Evolutionary conservation across 2,888 invertebrate species (phyloP).

Genomic region (Lasiommata megera): DNA sequence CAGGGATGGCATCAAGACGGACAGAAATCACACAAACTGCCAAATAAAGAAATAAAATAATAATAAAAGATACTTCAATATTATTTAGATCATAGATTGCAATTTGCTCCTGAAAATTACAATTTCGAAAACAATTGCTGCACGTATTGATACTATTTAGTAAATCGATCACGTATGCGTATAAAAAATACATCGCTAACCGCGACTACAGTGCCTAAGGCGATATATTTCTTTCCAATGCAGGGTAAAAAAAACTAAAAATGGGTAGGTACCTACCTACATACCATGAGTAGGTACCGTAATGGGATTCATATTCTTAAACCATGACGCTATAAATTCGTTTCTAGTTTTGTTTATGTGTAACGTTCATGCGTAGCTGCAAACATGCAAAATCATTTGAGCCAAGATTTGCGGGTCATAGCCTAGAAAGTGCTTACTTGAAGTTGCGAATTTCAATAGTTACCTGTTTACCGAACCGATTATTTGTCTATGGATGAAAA

Average conservation of each 20-base stretch:
- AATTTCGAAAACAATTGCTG: not conserved
- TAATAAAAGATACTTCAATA: too few species aligned
- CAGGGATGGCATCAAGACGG: too few species aligned
- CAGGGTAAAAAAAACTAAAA: not conserved
- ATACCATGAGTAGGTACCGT: slow-evolving; percentile 49
- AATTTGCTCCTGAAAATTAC: not conserved
- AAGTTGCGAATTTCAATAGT: not conserved
- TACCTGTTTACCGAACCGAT: too few species aligned
- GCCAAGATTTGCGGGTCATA: slow-evolving; percentile 3
- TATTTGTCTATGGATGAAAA: not conserved
- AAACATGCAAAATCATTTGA: slow-evolving; percentile 14
- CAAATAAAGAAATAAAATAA: too few species aligned
- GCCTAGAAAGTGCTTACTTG: not conserved
- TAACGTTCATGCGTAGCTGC: not conserved
- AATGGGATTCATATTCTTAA: slow-evolving; percentile 56
- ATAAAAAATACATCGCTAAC: not conserved
- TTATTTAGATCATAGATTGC: not conserved
- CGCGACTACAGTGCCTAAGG: too few species aligned
- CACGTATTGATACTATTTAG: not conserved
- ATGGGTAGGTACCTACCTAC: not conserved
- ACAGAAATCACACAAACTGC: too few species aligned
- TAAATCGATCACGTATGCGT: not conserved
- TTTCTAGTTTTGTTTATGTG: slow-evolving; percentile 17
- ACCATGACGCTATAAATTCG: slow-evolving; percentile 44
- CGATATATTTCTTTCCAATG: too few species aligned